Base-by-base conservation (phyloP, 1,140 invertebrate species). In the Drosophila tropicalis region DNA sequence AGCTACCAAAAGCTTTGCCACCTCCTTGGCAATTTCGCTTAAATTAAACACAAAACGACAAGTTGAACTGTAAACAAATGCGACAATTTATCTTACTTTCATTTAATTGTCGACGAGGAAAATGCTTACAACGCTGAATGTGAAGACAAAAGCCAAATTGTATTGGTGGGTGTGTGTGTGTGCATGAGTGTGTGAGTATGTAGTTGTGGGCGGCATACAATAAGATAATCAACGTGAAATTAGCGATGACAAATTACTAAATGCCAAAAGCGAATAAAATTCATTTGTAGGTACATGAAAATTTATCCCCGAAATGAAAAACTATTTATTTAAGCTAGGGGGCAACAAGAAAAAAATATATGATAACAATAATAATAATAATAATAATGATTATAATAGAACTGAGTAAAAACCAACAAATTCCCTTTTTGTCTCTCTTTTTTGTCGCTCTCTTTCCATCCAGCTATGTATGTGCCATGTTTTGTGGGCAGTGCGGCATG, bases 61-160 rank as follows among this genome's bases (percentile, higher is more conserved):
- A 89, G 84, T 84, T 84, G 69, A 81, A 84, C 81, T 89, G 84
- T 89, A 89, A 89, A 89, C 84, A 89, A 89, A 84, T 78, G 84
- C 84, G 84, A 78, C 85, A 89, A 89, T 89, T 89, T 89, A 89
- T 89, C 85, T 89, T 89, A 84, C 84, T 89, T 89, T 84, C 84
- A 71, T 89, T 89, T 89, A 89, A 89, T 89, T 89, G 84, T 89
- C 84, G 81, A 76, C 80, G 77, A 29, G 57, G 62, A 73, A 89
- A 89, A 81, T 77, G 84, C 84, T 89, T 74, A 74, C 67, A 73
- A 89, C 89, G 69, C 57, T 80, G 81, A 81, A 83, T 68, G 47
- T 56, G 67, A 76, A 67, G 65, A 67, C 66, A 70, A 76, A 72
- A 65, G 44, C 32, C 56, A 72, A 76, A 75, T 36, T 69, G 73